Percentiles rank a stretch among this genome's conserved stretches.
Evolutionary conservation across 2,113 vertebrate genomes (phyloP).

Genomic region (Tonatia bakeri): DNA sequence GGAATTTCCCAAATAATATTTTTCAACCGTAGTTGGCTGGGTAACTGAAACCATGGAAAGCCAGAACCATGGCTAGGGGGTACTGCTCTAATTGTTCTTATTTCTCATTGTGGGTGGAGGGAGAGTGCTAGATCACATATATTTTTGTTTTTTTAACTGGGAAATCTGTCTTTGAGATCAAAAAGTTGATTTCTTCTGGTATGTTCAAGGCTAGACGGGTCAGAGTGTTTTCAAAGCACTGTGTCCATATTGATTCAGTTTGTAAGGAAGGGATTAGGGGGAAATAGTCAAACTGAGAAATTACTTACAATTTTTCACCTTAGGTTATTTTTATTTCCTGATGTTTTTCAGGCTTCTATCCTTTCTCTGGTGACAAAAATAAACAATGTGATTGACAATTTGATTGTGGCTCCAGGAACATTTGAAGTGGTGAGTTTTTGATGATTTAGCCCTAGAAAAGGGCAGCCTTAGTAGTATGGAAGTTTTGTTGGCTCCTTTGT

Average conservation of each 20-base stretch:
- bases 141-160: neutral
- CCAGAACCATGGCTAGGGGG: neutral
- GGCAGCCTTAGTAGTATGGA: neutral
- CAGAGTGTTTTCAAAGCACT: neutral
- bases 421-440: slow-evolving; percentile 95
- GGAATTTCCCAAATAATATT: neutral
- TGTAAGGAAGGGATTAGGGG: neutral
- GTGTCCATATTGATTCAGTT: neutral
- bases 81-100: neutral
- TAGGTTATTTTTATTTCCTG: neutral
- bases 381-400: slow-evolving; percentile 97
- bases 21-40: neutral
- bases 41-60: neutral
- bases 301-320: neutral
- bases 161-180: neutral
- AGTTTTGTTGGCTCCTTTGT: neutral
- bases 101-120: neutral
- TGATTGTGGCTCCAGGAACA: slow-evolving; percentile 95
- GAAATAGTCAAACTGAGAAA: neutral
- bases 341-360: slow-evolving; percentile 89
- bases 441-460: neutral
- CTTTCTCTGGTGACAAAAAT: slow-evolving; percentile 98
- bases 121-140: neutral
- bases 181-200: neutral
- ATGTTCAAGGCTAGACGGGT: neutral